Evolutionary conservation across 2,888 invertebrate genomes (phyloP), one percentile per base, ranked within the genome.

Genomic region (Chrysomela aeneicollis): DNA sequence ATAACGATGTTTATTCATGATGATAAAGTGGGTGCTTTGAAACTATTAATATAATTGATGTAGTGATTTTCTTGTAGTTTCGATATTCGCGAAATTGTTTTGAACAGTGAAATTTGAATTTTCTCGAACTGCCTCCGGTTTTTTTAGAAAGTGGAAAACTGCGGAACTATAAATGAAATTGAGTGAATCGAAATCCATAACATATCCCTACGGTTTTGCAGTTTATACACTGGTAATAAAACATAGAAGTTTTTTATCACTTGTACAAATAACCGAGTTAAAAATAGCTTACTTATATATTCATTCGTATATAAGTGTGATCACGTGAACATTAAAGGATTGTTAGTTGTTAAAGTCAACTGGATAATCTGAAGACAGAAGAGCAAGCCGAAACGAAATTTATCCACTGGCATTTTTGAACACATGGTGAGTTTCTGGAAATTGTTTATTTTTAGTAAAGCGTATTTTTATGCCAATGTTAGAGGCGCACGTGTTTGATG

Each of bases 201-300:
- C 42, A 57, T 46, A 30, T 55, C 37, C 22, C 46, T 46, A 22
- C 47, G 46, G 57, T 57, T 26, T 35, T 26, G 55, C 55, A 55
- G 55, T 55, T 55, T 42, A 55, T 46, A 57, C 26, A 57, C 46
- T 57, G 57, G 57, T 57, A 57, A 57, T 57, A 46, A 57, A 46
- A 57, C 55, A 55, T 55, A 46, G 46, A 57, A 57, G 57, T 57
- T 57, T 57, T 57, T 57, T 57, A 57, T 57, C 57, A 42, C 57
- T 57, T 57, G 32, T 57, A 57, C 57, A 57, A 57, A 57, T 57
- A 57, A 57, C 57, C 22, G 46, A 57, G 57, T 46, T 57, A 57
- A 57, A 57, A 57, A 57, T 57, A 57, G 57, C 57, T 30, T 19
- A 57, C 42, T 42, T 42, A 42, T 42, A 42, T 42, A 42, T 42